These are phyloP conservation scores for Noctua pronuba DNA, from an alignment of 2,888 invertebrate genomes.

Conservation along the genomic window DNA sequence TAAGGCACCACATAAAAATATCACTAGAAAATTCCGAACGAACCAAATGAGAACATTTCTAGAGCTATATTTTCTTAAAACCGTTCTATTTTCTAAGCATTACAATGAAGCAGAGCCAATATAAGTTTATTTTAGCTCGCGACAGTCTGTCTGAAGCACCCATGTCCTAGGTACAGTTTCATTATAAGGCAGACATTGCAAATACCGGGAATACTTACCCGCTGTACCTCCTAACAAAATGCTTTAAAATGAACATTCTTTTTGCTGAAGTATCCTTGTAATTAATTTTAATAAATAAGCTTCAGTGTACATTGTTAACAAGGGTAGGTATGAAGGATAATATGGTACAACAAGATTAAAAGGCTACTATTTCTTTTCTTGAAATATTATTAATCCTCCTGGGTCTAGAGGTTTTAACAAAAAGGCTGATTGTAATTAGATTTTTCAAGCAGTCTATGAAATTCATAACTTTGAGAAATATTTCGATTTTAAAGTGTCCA, in stretches of 20 bases:
- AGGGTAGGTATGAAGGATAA: slow-evolving; percentile 21
- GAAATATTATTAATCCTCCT: not conserved
- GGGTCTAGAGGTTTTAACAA: not conserved
- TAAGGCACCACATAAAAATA: slow-evolving; percentile 10
- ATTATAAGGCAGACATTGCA: slow-evolving; percentile 64
- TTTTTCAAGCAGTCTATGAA: not conserved
- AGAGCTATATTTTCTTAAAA: slow-evolving; percentile 33
- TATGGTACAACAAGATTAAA: slow-evolving; percentile 15
- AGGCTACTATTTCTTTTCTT: slow-evolving; percentile 7
- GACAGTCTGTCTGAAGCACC: slow-evolving; percentile 61
- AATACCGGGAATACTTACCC: slow-evolving; percentile 67
- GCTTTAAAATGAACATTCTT: slow-evolving; percentile 72
- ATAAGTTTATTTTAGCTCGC: slow-evolving; percentile 62
- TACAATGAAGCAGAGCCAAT: slow-evolving; percentile 53
- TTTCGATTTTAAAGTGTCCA: not conserved
- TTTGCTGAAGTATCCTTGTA: slow-evolving; percentile 53
- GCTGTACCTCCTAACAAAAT: slow-evolving; percentile 63
- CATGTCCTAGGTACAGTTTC: slow-evolving; percentile 65
- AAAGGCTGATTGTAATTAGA: not conserved
- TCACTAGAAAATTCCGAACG: not conserved
- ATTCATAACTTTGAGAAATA: not conserved
- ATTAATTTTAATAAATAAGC: slow-evolving; percentile 61
- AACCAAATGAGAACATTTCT: slow-evolving; percentile 37
- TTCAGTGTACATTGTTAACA: slow-evolving; percentile 24
- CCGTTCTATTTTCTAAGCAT: slow-evolving; percentile 49